These are phyloP conservation scores for Styela plicata DNA, from an alignment of 23 tunicate species.

Conservation along the genomic window DNA sequence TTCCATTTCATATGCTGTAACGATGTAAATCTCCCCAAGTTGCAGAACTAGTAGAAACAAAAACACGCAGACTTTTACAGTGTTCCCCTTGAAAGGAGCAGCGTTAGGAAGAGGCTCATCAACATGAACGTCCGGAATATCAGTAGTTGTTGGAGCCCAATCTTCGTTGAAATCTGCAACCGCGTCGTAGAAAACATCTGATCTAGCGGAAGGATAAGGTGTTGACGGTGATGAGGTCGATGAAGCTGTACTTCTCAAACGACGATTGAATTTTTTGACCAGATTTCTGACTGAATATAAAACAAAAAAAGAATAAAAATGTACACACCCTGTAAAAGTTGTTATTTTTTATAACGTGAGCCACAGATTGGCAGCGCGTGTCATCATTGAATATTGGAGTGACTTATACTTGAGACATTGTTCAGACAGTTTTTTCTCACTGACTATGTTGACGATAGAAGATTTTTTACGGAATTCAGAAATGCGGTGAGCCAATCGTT, in stretches of 20 bases:
- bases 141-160: neutral
- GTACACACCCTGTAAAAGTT: too few species aligned
- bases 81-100: slow-evolving; percentile 39
- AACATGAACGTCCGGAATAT: neutral
- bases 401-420: too few species aligned
- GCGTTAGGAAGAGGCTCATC: slow-evolving; percentile 10
- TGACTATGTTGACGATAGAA: too few species aligned
- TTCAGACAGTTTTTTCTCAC: too few species aligned
- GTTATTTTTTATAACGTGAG: too few species aligned
- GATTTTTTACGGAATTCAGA: too few species aligned
- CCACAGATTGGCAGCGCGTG: too few species aligned
- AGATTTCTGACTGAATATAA: neutral
- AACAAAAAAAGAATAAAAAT: too few species aligned
- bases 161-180: neutral
- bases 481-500: too few species aligned
- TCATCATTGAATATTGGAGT: too few species aligned
- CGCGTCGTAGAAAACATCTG: neutral
- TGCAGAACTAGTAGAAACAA: slow-evolving; percentile 34
- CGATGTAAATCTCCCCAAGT: slow-evolving; percentile 27
- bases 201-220: slow-evolving; percentile 5
- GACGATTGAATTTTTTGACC: neutral
- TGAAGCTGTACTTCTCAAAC: neutral
- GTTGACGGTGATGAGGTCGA: neutral
- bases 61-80: slow-evolving; percentile 36
- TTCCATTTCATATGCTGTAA: slow-evolving; percentile 15